Conservation (phyloP, 2,113 vertebrate genomes). For the Chlorodrepanis virens region DNA sequence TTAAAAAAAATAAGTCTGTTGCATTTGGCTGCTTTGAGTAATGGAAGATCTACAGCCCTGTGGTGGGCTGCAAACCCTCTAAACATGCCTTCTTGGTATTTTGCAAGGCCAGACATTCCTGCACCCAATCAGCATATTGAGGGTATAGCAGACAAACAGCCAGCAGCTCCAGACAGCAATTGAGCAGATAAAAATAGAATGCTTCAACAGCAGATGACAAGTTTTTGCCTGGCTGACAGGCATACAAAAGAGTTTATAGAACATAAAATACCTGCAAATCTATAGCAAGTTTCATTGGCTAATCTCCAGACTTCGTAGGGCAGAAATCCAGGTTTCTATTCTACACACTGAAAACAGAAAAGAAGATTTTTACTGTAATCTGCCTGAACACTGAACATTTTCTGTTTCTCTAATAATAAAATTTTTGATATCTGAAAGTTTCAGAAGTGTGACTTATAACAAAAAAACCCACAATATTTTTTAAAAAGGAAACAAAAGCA, state of each 20-base stretch:
- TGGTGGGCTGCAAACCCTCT: neutral
- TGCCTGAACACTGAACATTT: neutral
- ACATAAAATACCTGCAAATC: neutral
- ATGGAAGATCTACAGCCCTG: neutral
- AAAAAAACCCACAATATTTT: neutral
- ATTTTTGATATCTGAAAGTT: neutral
- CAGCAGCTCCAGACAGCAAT: neutral
- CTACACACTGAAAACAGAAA: neutral
- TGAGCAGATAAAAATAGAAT: neutral
- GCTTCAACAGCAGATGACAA: neutral
- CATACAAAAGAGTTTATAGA: neutral
- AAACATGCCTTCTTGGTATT: neutral
- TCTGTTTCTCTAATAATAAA: neutral
- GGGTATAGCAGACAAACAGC: neutral
- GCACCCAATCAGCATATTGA: neutral
- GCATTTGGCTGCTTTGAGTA: neutral
- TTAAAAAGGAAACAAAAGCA: neutral
- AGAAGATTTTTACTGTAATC: neutral
- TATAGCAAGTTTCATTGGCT: neutral
- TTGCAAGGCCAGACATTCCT: neutral
- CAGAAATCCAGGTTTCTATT: neutral
- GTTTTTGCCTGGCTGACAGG: neutral
- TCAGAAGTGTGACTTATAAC: neutral
- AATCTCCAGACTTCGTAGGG: neutral
- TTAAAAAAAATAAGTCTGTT: neutral